Conservation (phyloP, 2,113 vertebrate genomes). For the Ictidomys tridecemlineatus region DNA sequence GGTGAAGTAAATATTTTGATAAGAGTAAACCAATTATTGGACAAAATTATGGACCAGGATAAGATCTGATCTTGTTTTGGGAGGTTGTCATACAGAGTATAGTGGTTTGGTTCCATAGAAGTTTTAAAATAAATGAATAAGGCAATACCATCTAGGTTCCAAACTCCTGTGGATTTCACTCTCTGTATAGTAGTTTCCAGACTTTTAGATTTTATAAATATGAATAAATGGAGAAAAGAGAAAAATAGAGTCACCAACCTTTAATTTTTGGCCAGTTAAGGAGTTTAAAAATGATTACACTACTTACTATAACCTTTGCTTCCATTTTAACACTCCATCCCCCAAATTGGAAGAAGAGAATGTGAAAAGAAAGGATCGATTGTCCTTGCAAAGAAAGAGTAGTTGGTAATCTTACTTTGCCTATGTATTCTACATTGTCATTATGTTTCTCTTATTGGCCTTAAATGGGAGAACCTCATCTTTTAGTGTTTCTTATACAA, state of each 20-base stretch:
- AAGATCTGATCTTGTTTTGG: background rate
- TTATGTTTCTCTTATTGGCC: background rate
- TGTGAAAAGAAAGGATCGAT: background rate
- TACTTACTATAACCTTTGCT: background rate
- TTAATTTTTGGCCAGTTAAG: background rate
- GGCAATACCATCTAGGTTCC: background rate
- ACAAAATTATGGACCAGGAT: background rate
- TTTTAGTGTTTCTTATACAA: background rate
- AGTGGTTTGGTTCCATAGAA: background rate
- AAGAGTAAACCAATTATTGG: background rate
- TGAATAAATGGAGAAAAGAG: background rate
- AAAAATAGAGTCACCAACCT: background rate
- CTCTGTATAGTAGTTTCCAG: background rate
- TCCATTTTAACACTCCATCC: background rate
- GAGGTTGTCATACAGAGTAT: background rate
- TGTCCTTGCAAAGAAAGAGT: background rate
- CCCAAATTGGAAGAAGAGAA: background rate
- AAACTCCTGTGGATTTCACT: background rate
- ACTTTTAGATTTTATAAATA: background rate
- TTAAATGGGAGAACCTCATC: background rate
- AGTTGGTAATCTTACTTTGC: background rate
- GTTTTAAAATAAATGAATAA: background rate
- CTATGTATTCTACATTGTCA: too few relatives aligned
- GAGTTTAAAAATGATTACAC: background rate
- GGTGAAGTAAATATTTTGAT: background rate